These are phyloP conservation scores for Rhegmatorhina hoffmannsi DNA, from an alignment of 2,113 vertebrate species.

Conservation along the genomic window DNA sequence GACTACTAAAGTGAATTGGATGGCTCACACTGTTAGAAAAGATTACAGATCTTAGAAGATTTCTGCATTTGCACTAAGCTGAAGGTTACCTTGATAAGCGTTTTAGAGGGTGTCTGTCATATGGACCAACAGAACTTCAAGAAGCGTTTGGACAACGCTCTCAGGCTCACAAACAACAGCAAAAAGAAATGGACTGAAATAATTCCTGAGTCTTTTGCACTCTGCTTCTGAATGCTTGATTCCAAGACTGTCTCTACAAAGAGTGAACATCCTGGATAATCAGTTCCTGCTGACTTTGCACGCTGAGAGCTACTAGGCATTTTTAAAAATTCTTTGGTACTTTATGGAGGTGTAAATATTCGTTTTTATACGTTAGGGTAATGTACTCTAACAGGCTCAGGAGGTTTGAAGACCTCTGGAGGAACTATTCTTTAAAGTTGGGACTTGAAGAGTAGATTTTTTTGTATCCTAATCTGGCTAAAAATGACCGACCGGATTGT, in stretches of 20 bases:
- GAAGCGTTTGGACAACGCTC: neutral
- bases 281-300: conserved; percentile 82
- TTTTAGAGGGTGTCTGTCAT: conserved; percentile 56
- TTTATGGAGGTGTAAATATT: conserved; percentile 77
- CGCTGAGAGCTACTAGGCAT: conserved; percentile 75
- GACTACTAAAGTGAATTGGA: conserved; percentile 99
- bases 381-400: conserved; percentile 49
- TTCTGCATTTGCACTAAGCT: conserved; percentile 75
- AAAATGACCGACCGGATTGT: conserved; percentile 17
- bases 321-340: conserved; percentile 75
- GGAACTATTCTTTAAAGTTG: conserved; percentile 44
- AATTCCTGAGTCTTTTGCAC: conserved; percentile 60
- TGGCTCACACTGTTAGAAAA: conserved; percentile 99
- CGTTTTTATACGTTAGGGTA: conserved; percentile 67
- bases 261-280: conserved; percentile 73
- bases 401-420: conserved; percentile 22
- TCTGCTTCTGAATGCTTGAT: conserved; percentile 73
- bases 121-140: conserved; percentile 10
- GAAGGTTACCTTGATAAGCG: conserved; percentile 60
- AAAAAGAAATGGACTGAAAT: conserved; percentile 23
- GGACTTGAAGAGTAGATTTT: conserved; percentile 31
- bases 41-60: conserved; percentile 89
- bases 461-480: conserved; percentile 64
- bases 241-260: conserved; percentile 54
- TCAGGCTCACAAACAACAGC: neutral